Base-by-base conservation (phyloP, 2,113 vertebrate species). In the Onychostruthus taczanowskii region DNA sequence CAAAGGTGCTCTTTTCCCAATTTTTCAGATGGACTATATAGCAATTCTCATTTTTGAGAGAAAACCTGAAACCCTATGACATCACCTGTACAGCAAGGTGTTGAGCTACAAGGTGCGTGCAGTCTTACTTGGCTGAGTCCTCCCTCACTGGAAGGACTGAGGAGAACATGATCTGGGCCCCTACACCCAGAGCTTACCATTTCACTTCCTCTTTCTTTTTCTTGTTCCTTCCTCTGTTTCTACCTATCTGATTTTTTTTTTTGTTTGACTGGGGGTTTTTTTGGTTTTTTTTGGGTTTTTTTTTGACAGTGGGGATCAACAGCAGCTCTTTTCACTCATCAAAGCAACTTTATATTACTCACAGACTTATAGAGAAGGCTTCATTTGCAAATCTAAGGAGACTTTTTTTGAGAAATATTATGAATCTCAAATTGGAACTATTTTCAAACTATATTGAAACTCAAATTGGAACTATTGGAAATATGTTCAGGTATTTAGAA, bases 91-190 rank as follows among this genome's bases (percentile, higher is more conserved):
- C 6, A 69, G 26, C 1, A 33, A 74, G 30, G 7, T 11, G 13
- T 24, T 41, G 28, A 68, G 8, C 21, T 84, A 33, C 10, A 58
- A 52, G 24, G 23, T 58, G 15, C 5, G 2, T 28, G 2, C 11
- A 35, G 6, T 46, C 26, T 18, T 26, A 47, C 26, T 18, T 26
- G 43, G 7, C 11, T 49, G 21, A 46, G 19, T 9, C 30, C n/a
- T 74, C 72, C 13, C 53, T 67, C 21, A 17, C 28, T 39, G 27
- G 3, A 28, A 77, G 14, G 18, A 27, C 30, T 67, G 35, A 88
- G 19, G 16, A 55, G 16, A 77, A 24, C 4, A 67, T 61, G 0
- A 0, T 8, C 26, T 62, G 17, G 4, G 33, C 11, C 6, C 10
- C 6, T 39, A 24, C 7, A 39, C 7, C 20, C 20, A 52, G 49